Evolutionary conservation across 2,797 vertebrate species (phyloP), one percentile per base, ranked within the genome.

Genomic region (Pyrrhura leucotis): DNA sequence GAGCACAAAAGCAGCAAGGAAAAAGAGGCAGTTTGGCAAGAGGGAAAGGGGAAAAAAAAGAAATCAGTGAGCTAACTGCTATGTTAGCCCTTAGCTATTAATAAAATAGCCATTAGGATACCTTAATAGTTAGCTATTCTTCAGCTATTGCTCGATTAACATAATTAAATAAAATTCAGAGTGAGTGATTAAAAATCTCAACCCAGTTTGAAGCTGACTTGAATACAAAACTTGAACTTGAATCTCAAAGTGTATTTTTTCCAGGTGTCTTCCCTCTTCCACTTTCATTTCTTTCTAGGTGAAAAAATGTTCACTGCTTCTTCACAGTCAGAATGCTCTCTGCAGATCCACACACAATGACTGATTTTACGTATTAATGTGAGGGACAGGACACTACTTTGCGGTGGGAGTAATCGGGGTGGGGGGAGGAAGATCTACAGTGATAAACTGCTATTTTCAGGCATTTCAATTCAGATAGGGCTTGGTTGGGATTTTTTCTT

Each of bases 141-240:
- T 77, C 68, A 92, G 48, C 48, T 88, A 54, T 50, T 91, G 28
- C 42, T 85, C 83, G 62, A 85, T 95, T 94, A 91, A 78, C 58
- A 88, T 81, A 92, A 91, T 90, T 80, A 90, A 91, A 93, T 65
- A 80, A 93, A 89, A 89, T 50, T 89, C 87, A 61, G 61, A 88
- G 44, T 1, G 1, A 92, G 58, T 1, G 0, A 77, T 88, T 72
- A 72, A 91, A 78, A 93, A 68, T 16, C 50, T 84, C 58, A 62
- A 72, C 17, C 9, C 39, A 47, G 21, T 75, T 31, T 62, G 51
- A 84, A 81, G 73, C 53, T 40, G 48, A 84, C n/a, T 74, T 45
- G 79, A 83, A 88, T 91, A 63, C 8, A 77, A 72, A 95, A 85
- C 9, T 59, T 75, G 33, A 59, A 69, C 51, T 75, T 54, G 29